Evolutionary conservation across 2,888 invertebrate species (phyloP), one percentile per base, ranked within the genome.

Genomic region (Drosophila sordidapex): DNA sequence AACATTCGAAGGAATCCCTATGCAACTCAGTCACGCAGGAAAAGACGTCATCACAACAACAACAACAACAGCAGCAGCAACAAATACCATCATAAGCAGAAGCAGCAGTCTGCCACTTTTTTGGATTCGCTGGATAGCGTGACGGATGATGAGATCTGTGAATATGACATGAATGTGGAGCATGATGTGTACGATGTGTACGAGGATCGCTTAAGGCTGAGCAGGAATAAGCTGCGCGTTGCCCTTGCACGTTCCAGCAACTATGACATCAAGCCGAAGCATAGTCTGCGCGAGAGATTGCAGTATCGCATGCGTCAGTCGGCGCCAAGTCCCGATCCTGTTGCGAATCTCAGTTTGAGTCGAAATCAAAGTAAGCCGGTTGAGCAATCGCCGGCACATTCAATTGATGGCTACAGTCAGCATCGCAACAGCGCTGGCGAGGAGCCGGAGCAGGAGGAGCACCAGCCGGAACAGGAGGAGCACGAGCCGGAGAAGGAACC

Each of bases 151-250:
- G 88, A 84, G 43, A 57, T 62, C 21, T 58, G 54, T 15, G 79
- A 87, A 36, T 77, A 73, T 27, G 89, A 77, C 7, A 13, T 74
- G 33, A 81, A 74, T 52, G 60, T 52, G 27, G 77, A 77, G 35
- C 70, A 74, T 35, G 76, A 79, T 2, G 74, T 25, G 25, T 25
- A 70, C 6, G 81, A 80, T 38, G 78, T 56, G 11, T 46, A 62
- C 8, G 73, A 80, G 11, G 76, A 79, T 11, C 66, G 73, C 4
- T 76, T 81, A 4, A 76, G 83, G 7, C 57, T 92, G 18, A 92
- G 89, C 73, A 80, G 92, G 3, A 86, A 90, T 46, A 89, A 92
- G 54, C 70, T 92, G 46, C 87, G 91, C 2, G 74, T 90, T 25
- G 92, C 92, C 1, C 67, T 93, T 54, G 89, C 83, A 0, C 81